A percentile compares a stretch with the other conserved stretches of the same genome.
Conservation (phyloP, 2,888 invertebrate genomes). For the Hymenopus coronatus region DNA sequence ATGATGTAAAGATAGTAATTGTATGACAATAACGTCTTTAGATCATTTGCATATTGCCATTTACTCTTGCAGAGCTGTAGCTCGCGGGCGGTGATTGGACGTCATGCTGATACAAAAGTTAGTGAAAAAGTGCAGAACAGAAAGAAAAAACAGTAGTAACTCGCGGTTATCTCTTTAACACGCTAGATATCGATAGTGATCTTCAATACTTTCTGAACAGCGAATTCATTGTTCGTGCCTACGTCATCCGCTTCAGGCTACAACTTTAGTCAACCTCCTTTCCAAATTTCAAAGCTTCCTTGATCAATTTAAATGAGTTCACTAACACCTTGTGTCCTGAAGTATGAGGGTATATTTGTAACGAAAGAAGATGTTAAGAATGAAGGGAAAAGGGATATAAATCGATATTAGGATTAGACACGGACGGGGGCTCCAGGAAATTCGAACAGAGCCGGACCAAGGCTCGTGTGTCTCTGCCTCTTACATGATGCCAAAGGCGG, state of each 20-base stretch:
- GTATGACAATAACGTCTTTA: background rate
- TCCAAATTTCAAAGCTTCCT: too few species aligned
- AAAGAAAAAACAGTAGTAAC: background rate
- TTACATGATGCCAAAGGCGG: too few species aligned
- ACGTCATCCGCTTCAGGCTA: background rate
- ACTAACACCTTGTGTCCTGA: too few species aligned
- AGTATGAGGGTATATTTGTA: too few species aligned
- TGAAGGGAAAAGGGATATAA: too few species aligned
- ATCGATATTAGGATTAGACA: too few species aligned
- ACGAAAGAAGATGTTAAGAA: too few species aligned
- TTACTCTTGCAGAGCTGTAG: background rate
- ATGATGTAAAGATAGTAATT: background rate
- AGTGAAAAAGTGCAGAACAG: background rate
- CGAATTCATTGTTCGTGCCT: background rate
- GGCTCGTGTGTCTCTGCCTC: too few species aligned
- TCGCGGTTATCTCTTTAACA: background rate
- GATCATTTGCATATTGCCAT: background rate
- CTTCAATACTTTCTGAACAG: background rate
- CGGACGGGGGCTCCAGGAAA: too few species aligned
- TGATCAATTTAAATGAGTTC: too few species aligned
- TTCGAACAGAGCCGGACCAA: too few species aligned
- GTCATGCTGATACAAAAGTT: background rate
- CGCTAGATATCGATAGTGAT: background rate
- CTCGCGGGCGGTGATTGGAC: background rate
- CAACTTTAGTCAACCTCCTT: too few species aligned